Base-by-base conservation (phyloP, 2,797 vertebrate species). In the Poecile montanus region DNA sequence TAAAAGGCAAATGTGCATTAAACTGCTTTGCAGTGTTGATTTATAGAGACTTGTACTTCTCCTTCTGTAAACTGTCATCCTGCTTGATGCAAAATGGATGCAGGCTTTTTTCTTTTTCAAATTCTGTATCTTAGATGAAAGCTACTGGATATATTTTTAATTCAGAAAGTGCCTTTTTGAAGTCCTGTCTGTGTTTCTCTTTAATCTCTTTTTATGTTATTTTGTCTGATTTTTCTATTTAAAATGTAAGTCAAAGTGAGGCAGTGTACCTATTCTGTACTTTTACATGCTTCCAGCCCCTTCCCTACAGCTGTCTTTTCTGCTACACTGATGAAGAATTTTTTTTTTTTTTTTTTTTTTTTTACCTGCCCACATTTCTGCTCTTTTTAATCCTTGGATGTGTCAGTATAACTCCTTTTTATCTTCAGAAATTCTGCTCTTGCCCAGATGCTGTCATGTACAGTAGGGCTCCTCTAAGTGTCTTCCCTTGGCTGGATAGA, bases 181-280 rank as follows among this genome's bases (percentile, higher is more conserved):
- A 89, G 42, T 68, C 29, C 7, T 92, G 32, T 22, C 80, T 94
- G 26, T 88, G 61, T 83, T 78, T 88, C n/a, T 72, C 56, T 89
- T 91, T 84, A 93, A 84, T 91, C 27, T 87, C 40, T 74, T 89
- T 83, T 93, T 72, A 45, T 89, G 32, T 84, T 48, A 84, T 36
- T 95, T 91, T 87, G 23, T 92, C 89, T 90, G 50, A 32, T 70
- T 94, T 94, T 93, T 80, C 42, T 74, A 5, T 90, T 88, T 91
- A 71, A 93, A 63, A 45, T 67, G 10, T 40, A 91, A 88, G 58
- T 62, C 22, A 40, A 87, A 94, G 58, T 75, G 57, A 65, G 63
- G 36, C 45, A 83, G n/a, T 67, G 36, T 54, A 78, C 16, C 21
- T 75, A 42, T 73, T 91, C 66, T 78, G 44, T 57, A 77, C 44